A percentile compares a stretch with the other conserved stretches of the same genome.
These are phyloP conservation scores for Calliphora vicina DNA, from an alignment of 1,140 invertebrate species.

Conservation along the genomic window DNA sequence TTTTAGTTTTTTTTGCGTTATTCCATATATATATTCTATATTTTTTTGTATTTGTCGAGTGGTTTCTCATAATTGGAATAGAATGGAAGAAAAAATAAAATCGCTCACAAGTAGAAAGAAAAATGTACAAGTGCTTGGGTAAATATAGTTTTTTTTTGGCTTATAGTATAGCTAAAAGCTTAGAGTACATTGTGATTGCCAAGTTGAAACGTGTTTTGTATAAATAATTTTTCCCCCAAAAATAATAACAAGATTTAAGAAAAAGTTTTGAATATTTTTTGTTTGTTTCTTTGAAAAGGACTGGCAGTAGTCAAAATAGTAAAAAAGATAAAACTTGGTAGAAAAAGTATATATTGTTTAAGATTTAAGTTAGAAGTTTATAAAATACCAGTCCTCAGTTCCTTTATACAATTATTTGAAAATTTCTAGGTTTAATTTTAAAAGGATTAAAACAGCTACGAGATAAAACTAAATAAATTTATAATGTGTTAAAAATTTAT, in stretches of 20 bases:
- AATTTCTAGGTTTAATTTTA: neutral
- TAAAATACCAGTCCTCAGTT: neutral
- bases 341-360: too few species aligned
- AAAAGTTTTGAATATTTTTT: neutral
- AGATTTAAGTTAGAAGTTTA: too few species aligned
- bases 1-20: neutral
- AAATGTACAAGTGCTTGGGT: neutral
- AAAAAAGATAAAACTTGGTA: too few species aligned
- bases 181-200: neutral
- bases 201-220: neutral
- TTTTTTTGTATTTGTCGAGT: neutral
- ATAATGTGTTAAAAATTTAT: neutral
- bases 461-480: too few species aligned
- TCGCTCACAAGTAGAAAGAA: neutral
- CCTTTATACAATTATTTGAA: neutral
- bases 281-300: neutral
- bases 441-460: neutral
- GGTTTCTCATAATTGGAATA: neutral
- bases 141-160: neutral
- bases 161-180: too few species aligned
- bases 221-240: neutral
- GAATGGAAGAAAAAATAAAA: neutral
- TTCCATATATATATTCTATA: neutral
- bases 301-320: too few species aligned
- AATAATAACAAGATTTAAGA: too few species aligned